A percentile compares a stretch with the other conserved stretches of the same genome.
phyloP scores from a whole-genome alignment of 2,113 vertebrate species.

The Phyllostomus discolor region DNA sequence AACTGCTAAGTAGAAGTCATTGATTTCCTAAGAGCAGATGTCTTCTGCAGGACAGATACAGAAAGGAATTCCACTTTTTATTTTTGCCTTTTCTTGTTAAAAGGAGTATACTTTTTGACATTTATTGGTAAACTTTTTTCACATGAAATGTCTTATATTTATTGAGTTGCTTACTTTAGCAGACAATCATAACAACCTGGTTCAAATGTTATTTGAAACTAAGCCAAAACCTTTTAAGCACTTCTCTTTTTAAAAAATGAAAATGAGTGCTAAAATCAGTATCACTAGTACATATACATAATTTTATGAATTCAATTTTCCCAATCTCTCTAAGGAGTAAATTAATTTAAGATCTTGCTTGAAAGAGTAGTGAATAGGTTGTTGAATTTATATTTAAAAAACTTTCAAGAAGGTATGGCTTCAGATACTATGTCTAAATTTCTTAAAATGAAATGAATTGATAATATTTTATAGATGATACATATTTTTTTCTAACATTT shows the following conservation, averaged over 20 bases:
- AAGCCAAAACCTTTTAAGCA: slow-evolving; percentile 2
- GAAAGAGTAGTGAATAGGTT: slow-evolving; percentile 38
- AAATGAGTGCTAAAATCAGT: background rate
- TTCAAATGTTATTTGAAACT: slow-evolving; percentile 50
- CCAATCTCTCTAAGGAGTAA: slow-evolving; percentile 47
- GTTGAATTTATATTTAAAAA: background rate
- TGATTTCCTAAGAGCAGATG: background rate
- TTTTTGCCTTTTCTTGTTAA: slow-evolving; percentile 21
- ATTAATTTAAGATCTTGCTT: slow-evolving; percentile 35
- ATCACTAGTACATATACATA: background rate
- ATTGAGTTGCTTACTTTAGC: slow-evolving; percentile 34
- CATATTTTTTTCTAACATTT: slow-evolving; percentile 43
- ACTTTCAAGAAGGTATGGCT: background rate
- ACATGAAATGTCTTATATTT: slow-evolving; percentile 13
- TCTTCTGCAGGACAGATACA: background rate
- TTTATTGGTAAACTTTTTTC: slow-evolving; percentile 44
- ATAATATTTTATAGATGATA: slow-evolving; percentile 35
- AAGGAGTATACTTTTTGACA: background rate
- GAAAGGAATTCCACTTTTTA: background rate
- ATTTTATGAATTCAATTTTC: slow-evolving; percentile 38
- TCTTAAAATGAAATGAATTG: slow-evolving; percentile 45
- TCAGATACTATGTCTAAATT: slow-evolving; percentile 37
- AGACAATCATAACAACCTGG: slow-evolving; percentile 10
- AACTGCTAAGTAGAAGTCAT: background rate
- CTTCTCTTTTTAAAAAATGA: slow-evolving; percentile 10